phyloP scores from a whole-genome alignment of 2,888 invertebrate species.

The Agrotis puta region DNA sequence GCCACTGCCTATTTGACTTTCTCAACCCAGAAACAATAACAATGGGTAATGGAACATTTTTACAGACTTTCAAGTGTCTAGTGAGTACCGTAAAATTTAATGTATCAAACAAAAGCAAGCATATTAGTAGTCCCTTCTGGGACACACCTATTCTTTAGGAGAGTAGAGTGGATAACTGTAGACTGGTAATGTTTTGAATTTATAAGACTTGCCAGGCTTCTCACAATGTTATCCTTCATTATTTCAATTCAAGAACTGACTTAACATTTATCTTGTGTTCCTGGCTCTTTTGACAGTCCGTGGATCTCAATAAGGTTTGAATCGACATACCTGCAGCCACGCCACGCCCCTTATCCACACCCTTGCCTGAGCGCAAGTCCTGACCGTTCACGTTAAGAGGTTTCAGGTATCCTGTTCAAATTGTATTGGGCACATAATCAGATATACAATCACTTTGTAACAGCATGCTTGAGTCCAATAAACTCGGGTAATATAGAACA shows the following conservation, averaged over 20 bases:
- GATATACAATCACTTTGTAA: constrained; percentile 35
- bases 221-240: background rate
- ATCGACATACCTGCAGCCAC: constrained; percentile 53
- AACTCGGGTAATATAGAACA: background rate
- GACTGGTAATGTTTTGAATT: background rate
- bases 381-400: constrained; percentile 56
- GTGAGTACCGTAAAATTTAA: background rate
- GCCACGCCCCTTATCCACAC: constrained; percentile 52
- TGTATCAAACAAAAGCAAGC: background rate
- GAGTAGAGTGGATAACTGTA: background rate
- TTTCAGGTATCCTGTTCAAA: constrained; percentile 55
- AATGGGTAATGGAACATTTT: too few relatives aligned
- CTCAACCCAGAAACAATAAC: too few relatives aligned
- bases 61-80: too few relatives aligned
- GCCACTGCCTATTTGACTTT: too few relatives aligned
- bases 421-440: constrained; percentile 50
- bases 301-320: background rate
- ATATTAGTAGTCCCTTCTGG: background rate
- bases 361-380: constrained; percentile 59
- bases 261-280: background rate
- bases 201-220: background rate
- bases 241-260: background rate
- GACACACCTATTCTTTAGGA: background rate
- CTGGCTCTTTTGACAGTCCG: background rate
- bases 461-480: constrained; percentile 26